Evolutionary conservation across 2,888 invertebrate species (phyloP), one percentile per base, ranked within the genome.

Genomic region (Hyles lineata): DNA sequence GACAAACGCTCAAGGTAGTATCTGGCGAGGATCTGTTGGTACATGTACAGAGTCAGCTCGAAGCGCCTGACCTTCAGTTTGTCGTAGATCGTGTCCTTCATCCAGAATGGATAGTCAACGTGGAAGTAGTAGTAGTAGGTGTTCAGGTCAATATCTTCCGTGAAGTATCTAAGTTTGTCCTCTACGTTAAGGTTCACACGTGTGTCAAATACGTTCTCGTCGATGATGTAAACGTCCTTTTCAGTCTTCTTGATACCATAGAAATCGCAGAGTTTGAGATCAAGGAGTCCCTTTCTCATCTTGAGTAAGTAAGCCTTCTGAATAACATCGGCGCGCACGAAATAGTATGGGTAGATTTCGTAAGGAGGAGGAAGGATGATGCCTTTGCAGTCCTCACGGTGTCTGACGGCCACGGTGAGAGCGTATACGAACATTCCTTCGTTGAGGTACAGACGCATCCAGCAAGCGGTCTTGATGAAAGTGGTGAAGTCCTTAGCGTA

Each of bases 21-120:
- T 75, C 96, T 95, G 70, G 97, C 97, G 73, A 96, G 87, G 15
- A 97, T 92, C 86, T 96, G 96, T 83, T 97, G 96, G 87, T 96
- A 96, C 82, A 95, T 94, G 87, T 95, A 96, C 77, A 95, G 87
- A 79, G 95, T 96, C 6, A 95, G 85, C 84, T 96, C 96, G 72
- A 95, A 95, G 70, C 95, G 95, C 72, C 91, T 88, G 55, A 79
- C 81, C 75, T 86, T 89, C 21, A 84, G 83, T 76, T 91, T 91
- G 80, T 89, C 87, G 70, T 88, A 89, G 59, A 94, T 83, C 5
- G 90, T 89, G 70, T 93, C 91, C 62, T 91, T 93, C 93, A 96
- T 92, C 95, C 96, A 96, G 93, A 95, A 96, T n/a, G 96, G 96
- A 81, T 92, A 95, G 77, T 96, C 95, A 72, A 95, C 85, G 78